Conservation (phyloP, 2,113 vertebrate genomes). For the Trogon surrucura region DNA sequence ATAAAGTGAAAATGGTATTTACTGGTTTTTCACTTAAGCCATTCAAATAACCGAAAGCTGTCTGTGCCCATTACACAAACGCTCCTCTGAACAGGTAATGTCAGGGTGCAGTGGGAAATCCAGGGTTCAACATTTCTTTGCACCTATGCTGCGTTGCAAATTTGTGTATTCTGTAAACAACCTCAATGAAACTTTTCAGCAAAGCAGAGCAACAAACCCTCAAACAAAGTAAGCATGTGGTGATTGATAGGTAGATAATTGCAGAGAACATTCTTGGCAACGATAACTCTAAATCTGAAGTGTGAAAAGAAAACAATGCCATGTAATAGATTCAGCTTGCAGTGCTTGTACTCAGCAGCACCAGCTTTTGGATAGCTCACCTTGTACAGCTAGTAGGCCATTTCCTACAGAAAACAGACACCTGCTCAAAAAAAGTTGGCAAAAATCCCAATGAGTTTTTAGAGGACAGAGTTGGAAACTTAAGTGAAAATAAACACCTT, state of each 20-base stretch:
- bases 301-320: not conserved
- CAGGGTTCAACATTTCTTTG: not conserved
- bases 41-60: not conserved
- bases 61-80: not conserved
- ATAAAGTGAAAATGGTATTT: not conserved
- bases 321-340: not conserved
- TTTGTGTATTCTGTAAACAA: not conserved
- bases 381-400: rapidly evolving
- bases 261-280: not conserved
- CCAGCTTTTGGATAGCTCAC: not conserved
- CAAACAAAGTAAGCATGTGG: not conserved
- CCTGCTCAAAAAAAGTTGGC: not conserved
- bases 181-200: not conserved
- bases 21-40: not conserved
- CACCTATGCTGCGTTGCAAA: not conserved
- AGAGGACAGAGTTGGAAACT: too few species aligned
- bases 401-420: not conserved
- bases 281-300: not conserved
- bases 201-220: not conserved
- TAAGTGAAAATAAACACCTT: not conserved
- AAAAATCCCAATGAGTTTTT: not conserved
- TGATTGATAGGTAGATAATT: not conserved
- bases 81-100: not conserved
- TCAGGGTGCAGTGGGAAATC: not conserved
- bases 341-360: not conserved